Evolutionary conservation across 2,888 invertebrate genomes (phyloP), one percentile per base, ranked within the genome.

Genomic region (Calephelis perditalis): DNA sequence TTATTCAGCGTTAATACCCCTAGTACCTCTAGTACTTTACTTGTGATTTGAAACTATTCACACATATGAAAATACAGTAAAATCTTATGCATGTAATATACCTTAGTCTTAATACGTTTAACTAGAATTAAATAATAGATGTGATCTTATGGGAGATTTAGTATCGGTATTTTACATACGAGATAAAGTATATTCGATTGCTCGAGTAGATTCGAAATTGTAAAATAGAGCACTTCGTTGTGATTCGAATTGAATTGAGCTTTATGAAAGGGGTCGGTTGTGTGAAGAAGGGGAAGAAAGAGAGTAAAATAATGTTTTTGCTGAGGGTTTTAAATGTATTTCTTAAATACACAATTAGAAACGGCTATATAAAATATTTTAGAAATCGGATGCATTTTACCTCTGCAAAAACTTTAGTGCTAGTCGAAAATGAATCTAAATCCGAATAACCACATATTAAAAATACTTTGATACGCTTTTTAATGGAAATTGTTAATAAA

Each of bases 361-460:
- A 52, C 52, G 10, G 52, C 52, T 52, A 5, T 52, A 52, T 52
- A 9, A 40, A 40, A 40, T 40, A 40, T 40, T 40, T 40, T 49
- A 26, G 10, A 26, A 49, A 35, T 36, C 45, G 9, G 12, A 57
- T 9, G 59, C 52, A 58, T 58, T 54, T 56, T 58, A 45, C 63
- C 65, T 63, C 63, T 62, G 58, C 62, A 61, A 59, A 37, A 64
- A 64, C 63, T 52, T 40, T 57, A 62, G 60, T 66, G 78, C 87
- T 86, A 87, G 86, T 87, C 87, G 81, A 80, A 78, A 77, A 77
- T 83, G 86, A 86, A 87, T 86, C 86, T 86, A 73, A 73, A 70
- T 69, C 76, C 74, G 75, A 77, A 71, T 69, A 71, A 70, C 74
- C 71, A 60, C 62, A 57, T 60, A 55, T 45, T 60, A 58, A 64